Evolutionary conservation across 30 jellyfish, hydroid and myxozoan species (phyloP).

Genomic region (Chrysaora quinquecirrha): DNA sequence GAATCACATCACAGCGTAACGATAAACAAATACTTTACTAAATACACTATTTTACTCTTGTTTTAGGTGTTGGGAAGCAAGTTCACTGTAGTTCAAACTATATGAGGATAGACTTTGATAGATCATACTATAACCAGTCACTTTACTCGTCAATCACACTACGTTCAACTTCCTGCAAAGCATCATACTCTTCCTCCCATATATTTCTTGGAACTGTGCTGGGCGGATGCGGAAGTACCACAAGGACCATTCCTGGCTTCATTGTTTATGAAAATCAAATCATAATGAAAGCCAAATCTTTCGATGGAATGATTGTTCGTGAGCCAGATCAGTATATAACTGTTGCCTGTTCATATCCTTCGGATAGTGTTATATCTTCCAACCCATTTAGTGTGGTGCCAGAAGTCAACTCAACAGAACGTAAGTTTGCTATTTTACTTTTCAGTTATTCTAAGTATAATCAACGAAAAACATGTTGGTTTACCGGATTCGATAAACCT

Average conservation of each 20-base stretch:
- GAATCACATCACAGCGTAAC: too few species aligned
- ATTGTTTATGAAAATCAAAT: constrained; percentile 36
- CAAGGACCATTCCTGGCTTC: neutral
- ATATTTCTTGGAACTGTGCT: constrained; percentile 31
- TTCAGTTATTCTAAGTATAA: neutral
- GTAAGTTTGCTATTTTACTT: constrained; percentile 15
- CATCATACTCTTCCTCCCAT: constrained; percentile 23
- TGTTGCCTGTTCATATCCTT: constrained; percentile 26
- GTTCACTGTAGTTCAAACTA: constrained; percentile 36
- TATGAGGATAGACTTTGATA: constrained; percentile 39
- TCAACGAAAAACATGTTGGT: too few species aligned
- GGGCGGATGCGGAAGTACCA: constrained; percentile 41
- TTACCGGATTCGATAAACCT: too few species aligned
- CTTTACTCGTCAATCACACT: constrained; percentile 47
- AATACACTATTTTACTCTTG: too few species aligned
- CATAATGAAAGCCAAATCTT: constrained; percentile 24
- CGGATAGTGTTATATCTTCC: constrained; percentile 9
- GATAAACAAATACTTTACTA: too few species aligned
- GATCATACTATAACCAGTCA: constrained; percentile 37
- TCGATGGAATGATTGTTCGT: constrained; percentile 19
- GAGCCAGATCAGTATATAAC: constrained; percentile 17
- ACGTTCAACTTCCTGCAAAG: constrained; percentile 21
- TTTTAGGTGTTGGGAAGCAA: too few species aligned
- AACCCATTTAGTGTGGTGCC: constrained; percentile 7
- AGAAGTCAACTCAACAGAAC: constrained; percentile 62